phyloP scores from a whole-genome alignment of 1,140 invertebrate genomes.

The Sitodiplosis mosellana region DNA sequence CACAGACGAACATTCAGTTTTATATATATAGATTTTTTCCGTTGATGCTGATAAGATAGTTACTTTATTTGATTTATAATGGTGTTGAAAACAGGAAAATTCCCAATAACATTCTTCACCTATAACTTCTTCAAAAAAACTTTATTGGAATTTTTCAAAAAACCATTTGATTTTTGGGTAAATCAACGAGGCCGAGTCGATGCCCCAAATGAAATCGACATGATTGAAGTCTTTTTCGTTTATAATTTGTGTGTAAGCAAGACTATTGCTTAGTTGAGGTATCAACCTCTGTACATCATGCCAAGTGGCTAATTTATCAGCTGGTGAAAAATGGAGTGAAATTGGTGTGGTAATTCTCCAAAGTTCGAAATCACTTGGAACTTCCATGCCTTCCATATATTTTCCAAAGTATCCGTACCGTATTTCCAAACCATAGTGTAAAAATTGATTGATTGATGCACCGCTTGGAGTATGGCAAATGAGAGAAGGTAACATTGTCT shows the following conservation, averaged over 20 bases:
- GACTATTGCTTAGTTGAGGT: constrained; percentile 23
- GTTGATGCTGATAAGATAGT: no score
- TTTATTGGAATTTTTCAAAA: constrained; percentile 17
- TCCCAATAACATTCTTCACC: no score
- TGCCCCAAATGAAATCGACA: constrained; percentile 44
- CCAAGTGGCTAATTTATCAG: constrained; percentile 37
- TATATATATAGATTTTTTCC: no score
- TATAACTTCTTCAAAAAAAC: no score
- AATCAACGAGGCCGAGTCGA: constrained; percentile 37
- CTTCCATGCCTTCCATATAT: constrained; percentile 31
- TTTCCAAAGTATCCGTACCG: constrained; percentile 26
- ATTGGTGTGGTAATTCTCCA: constrained; percentile 37
- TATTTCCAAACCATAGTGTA: constrained; percentile 44
- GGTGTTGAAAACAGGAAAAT: no score
- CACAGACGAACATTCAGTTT: no score
- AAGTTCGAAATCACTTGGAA: constrained; percentile 40
- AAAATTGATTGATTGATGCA: constrained; percentile 52
- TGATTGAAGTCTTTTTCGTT: constrained; percentile 29
- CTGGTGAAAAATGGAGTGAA: constrained; percentile 39
- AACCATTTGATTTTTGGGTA: constrained; percentile 33
- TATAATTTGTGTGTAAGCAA: constrained; percentile 25
- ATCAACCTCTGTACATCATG: constrained; percentile 27
- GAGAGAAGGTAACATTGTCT: constrained; percentile 37
- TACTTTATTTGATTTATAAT: no score
- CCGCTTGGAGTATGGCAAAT: constrained; percentile 59